phyloP scores from a whole-genome alignment of 2,797 vertebrate species.

The Botia almorhae region DNA sequence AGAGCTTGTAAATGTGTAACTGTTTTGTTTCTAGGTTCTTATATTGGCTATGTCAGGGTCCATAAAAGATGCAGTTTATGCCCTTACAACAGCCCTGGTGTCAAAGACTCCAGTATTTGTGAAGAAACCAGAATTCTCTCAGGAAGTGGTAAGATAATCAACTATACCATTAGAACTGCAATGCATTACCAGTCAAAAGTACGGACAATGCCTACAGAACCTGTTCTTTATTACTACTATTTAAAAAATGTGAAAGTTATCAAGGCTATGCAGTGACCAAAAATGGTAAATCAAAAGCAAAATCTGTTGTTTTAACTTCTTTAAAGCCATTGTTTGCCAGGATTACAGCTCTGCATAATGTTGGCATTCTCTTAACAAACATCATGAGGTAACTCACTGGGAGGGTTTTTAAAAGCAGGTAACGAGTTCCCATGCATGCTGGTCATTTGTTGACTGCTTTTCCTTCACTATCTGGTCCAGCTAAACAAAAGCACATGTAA shows the following conservation, averaged over 20 bases:
- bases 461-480: not conserved
- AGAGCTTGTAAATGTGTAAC: not conserved
- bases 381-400: not conserved
- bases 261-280: no score
- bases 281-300: no score
- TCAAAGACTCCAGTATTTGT: slow-evolving; percentile 77
- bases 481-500: not conserved
- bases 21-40: slow-evolving; percentile 66
- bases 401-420: not conserved
- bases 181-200: not conserved
- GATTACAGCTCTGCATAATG: not conserved
- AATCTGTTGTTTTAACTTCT: no score
- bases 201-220: not conserved
- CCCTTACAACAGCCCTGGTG: slow-evolving; percentile 73
- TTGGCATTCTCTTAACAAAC: not conserved
- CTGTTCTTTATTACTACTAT: not conserved
- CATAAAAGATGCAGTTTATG: slow-evolving; percentile 69
- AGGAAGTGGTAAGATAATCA: slow-evolving; percentile 85
- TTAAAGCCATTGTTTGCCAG: no score
- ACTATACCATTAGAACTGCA: not conserved
- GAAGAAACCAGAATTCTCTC: slow-evolving; percentile 82
- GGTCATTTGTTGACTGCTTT: not conserved
- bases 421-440: not conserved
- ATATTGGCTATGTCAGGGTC: slow-evolving; percentile 73
- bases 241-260: not conserved